Evolutionary conservation across 1,140 invertebrate species (phyloP), one percentile per base, ranked within the genome.

Genomic region (Sarcophaga bullata): DNA sequence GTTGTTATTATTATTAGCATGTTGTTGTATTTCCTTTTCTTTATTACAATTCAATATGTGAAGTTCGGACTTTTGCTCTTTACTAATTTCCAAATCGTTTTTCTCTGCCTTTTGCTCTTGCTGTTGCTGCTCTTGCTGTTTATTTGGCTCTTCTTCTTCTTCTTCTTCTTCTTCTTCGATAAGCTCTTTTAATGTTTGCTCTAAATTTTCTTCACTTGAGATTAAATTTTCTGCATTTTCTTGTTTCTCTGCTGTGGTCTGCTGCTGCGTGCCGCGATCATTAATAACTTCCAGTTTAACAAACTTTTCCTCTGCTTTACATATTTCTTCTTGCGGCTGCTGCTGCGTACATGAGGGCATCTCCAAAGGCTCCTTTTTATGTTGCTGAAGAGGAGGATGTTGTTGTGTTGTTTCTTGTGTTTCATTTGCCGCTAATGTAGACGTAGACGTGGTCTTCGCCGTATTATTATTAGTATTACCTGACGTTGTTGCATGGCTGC

Each of bases 291-390:
- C n/a, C 19, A 25, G 5, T 19, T 19, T 5, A 8, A 10, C n/a
- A 13, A 15, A 15, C 49, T 17, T 50, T 11, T 75, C 73, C 78
- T 80, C 46, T 68, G 52, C 49, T 78, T 73, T 84, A 82, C 68
- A 72, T 72, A 52, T 54, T 17, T 52, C 11, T 46, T 47, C 47
- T 17, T 17, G 81, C 48, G n/a, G 47, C 75, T 25, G 80, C 37
- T 50, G 47, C 52, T 81, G 62, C 75, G 25, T 37, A 37, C 25
- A 37, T 37, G 37, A 48, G 50, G 49, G 9, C 25, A 37, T 37
- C 1, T 37, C 25, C 25, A 37, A 37, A 37, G 25, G 25, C 4
- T 37, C 25, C 25, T 37, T 37, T 37, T 37, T 37, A 37, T 37
- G 25, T 37, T 37, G 25, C 4, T 37, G 25, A 37, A 2, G 25